Percentiles rank a stretch among this genome's conserved stretches.
Evolutionary conservation across 2,797 vertebrate genomes (phyloP).

Genomic region (Zenarchopterus dispar): DNA sequence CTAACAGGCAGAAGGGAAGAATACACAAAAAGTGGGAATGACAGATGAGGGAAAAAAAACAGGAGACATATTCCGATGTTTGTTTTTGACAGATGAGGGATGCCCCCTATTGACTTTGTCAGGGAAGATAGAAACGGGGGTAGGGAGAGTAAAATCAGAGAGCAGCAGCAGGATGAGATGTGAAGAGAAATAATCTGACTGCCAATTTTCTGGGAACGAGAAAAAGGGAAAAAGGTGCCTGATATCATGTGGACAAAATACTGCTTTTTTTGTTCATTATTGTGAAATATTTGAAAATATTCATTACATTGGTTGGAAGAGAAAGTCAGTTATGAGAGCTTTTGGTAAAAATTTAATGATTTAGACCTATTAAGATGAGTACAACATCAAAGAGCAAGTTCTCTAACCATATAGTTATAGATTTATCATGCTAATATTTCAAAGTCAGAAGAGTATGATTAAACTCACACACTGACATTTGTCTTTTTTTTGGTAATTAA

Average conservation of each 20-base stretch:
- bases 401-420: slow-evolving; percentile 17
- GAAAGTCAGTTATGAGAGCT: slow-evolving; percentile 87
- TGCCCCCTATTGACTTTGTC: slow-evolving; percentile 99
- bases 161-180: slow-evolving; percentile 92
- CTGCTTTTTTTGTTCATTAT: slow-evolving; percentile 81
- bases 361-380: slow-evolving; percentile 61
- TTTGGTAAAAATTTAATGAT: slow-evolving; percentile 87
- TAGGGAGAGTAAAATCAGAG: slow-evolving; percentile 85
- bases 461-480: not conserved
- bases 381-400: slow-evolving; percentile 14
- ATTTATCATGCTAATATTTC: slow-evolving; percentile 18
- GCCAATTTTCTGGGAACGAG: slow-evolving; percentile 84
- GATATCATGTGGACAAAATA: slow-evolving; percentile 87
- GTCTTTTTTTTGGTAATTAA: not conserved
- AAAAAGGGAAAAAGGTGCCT: slow-evolving; percentile 77
- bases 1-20: slow-evolving; percentile 26
- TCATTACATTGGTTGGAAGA: slow-evolving; percentile 90
- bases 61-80: slow-evolving; percentile 95
- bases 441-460: not conserved
- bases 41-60: slow-evolving; percentile 79
- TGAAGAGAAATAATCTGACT: slow-evolving; percentile 91
- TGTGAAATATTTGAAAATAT: slow-evolving; percentile 93
- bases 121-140: slow-evolving; percentile 87
- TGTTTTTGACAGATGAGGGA: slow-evolving; percentile 99
- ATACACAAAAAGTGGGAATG: slow-evolving; percentile 84